Evolutionary conservation across 2,888 invertebrate genomes (phyloP), one percentile per base, ranked within the genome.

Genomic region (Brachyptera putata): DNA sequence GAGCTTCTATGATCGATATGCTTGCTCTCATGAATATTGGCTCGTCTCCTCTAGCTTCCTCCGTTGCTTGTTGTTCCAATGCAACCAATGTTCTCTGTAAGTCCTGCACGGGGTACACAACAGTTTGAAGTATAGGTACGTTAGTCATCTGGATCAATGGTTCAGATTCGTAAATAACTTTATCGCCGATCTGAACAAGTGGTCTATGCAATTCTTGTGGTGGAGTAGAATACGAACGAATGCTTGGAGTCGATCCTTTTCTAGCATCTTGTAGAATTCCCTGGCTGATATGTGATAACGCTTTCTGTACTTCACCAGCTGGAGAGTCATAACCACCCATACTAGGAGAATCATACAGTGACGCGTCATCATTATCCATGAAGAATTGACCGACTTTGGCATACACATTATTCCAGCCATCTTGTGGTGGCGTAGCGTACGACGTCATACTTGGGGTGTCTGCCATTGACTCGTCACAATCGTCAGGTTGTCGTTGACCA

Each of bases 1-100:
- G 80, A 22, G 77, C 81, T 67, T 84, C 82, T 59, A 87, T 75
- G 61, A 86, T 80, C 66, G 83, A 83, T 13, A 82, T 79, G 70
- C 86, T 86, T 0, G 86, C 85, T 69, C 82, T 80, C 69, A 85
- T 85, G 1, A 86, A 84, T 7, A 87, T 73, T 0, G 86, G 86
- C 58, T 81, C 83, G 11, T 81, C 84, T 36, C 81, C 82, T 66
- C 82, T 34, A 18, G 53, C 83, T 71, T 85, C 84, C 65, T 85
- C 79, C 67, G 84, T 84, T 36, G 85, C 80, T 68, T 87, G 86
- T 70, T 84, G 84, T 71, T 86, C 83, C 36, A 87, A 80, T 1
- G 85, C 80, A 16, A 82, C 80, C 3, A 89, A 70, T 22, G 84
- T 82, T 67, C 84, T 81, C 68, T 86, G 85, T 21, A 89, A 72